phyloP scores from a whole-genome alignment of 2,888 invertebrate genomes.

The Brachycybe producta region DNA sequence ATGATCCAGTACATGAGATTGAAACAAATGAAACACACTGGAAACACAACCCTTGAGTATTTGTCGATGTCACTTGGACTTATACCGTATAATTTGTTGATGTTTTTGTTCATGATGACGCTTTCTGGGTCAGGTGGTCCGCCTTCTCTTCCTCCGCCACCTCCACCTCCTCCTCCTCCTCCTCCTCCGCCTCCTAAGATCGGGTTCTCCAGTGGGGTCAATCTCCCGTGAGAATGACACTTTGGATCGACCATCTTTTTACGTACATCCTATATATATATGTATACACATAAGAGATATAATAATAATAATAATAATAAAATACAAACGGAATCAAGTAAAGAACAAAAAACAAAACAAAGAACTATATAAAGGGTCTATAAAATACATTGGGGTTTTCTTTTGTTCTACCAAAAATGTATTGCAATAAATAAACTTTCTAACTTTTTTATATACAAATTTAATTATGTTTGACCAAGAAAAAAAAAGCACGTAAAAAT shows the following conservation, averaged over 20 bases:
- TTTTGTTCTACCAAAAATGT: no score
- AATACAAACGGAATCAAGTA: not conserved
- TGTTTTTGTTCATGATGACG: constrained; percentile 36
- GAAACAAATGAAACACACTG: constrained; percentile 96
- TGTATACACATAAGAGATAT: not conserved
- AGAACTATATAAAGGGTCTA: not conserved
- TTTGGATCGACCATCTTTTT: constrained; percentile 90
- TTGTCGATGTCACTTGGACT: constrained; percentile 98
- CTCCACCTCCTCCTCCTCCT: constrained; percentile 8
- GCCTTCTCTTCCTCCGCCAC: constrained; percentile 10
- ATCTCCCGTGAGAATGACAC: constrained; percentile 50
- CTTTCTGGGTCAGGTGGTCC: constrained; percentile 10
- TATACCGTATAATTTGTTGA: constrained; percentile 76
- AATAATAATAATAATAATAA: not conserved
- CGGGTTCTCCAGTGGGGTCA: constrained; percentile 14
- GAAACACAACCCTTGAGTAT: constrained; percentile 95
- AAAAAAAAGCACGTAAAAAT: no score
- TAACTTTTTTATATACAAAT: no score
- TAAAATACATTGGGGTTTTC: no score
- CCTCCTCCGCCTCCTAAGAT: constrained; percentile 4
- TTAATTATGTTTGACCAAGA: no score
- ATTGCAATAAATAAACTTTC: no score
- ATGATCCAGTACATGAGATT: constrained; percentile 98
- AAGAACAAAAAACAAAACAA: no score
- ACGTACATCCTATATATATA: constrained; percentile 66